Evolutionary conservation across 2,113 vertebrate species (phyloP).

Genomic region (Willisornis vidua): DNA sequence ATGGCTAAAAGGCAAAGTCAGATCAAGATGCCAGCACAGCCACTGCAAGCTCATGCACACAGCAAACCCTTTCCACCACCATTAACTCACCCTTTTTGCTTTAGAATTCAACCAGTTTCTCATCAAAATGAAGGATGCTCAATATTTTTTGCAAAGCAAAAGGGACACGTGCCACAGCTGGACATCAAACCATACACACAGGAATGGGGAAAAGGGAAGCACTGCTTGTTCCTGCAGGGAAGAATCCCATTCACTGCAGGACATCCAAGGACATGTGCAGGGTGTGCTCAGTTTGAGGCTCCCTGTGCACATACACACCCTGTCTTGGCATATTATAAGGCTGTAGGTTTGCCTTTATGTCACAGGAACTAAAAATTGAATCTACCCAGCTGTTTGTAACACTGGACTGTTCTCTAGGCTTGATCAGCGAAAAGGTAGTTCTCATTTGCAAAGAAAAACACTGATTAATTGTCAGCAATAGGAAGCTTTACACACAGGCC

Average conservation of each 20-base stretch:
- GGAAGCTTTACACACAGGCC: too few species aligned
- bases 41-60: not conserved
- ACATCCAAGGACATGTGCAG: not conserved
- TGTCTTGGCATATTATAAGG: not conserved
- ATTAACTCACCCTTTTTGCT: not conserved
- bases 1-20: conserved; percentile 50
- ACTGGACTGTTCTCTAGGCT: too few species aligned
- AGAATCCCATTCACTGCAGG: not conserved
- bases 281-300: not conserved
- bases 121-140: not conserved
- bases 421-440: too few species aligned
- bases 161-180: not conserved
- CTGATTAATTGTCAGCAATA: too few species aligned
- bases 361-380: not conserved
- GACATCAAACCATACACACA: not conserved
- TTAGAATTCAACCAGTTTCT: not conserved
- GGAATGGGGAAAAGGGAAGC: not conserved
- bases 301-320: not conserved
- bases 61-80: not conserved
- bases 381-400: too few species aligned
- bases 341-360: not conserved
- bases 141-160: not conserved
- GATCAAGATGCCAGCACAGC: conserved; percentile 13
- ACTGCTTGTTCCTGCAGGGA: not conserved
- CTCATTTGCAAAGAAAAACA: too few species aligned